Evolutionary conservation across 2,888 invertebrate species (phyloP).

Genomic region (Mesodorylaimus sp.): DNA sequence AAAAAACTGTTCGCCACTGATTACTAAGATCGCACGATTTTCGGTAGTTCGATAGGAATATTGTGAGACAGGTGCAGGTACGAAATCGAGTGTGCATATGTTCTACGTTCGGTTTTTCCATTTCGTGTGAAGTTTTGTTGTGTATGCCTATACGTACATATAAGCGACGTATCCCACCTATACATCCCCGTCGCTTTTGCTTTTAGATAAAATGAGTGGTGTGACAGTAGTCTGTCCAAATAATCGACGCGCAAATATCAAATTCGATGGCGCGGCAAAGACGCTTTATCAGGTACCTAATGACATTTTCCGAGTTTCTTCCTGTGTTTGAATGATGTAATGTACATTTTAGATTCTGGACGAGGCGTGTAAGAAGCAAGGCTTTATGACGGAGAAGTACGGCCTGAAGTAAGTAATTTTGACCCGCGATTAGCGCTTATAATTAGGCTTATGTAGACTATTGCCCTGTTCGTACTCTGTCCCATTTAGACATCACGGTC

Average conservation of each 20-base stretch:
- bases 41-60: too few species aligned
- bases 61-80: too few species aligned
- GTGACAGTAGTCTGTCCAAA: conserved; percentile 4
- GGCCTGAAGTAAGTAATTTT: conserved; percentile 4
- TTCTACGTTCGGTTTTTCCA: too few species aligned
- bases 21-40: too few species aligned
- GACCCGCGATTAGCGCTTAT: not conserved
- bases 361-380: conserved; percentile 7
- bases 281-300: not conserved
- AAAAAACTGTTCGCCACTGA: too few species aligned
- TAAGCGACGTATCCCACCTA: too few species aligned
- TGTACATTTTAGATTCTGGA: conserved; percentile 3
- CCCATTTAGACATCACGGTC: conserved; percentile 1
- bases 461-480: not conserved
- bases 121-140: too few species aligned
- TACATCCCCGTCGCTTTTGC: too few species aligned
- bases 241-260: not conserved
- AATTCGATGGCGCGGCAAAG: not conserved
- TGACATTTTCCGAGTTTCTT: too few species aligned
- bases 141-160: too few species aligned
- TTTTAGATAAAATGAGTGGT: not conserved
- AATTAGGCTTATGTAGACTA: not conserved
- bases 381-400: not conserved
- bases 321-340: too few species aligned
- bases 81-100: too few species aligned